Base-by-base conservation (phyloP, 2,888 invertebrate genomes). In the Caenorhabditis macrosperma region DNA sequence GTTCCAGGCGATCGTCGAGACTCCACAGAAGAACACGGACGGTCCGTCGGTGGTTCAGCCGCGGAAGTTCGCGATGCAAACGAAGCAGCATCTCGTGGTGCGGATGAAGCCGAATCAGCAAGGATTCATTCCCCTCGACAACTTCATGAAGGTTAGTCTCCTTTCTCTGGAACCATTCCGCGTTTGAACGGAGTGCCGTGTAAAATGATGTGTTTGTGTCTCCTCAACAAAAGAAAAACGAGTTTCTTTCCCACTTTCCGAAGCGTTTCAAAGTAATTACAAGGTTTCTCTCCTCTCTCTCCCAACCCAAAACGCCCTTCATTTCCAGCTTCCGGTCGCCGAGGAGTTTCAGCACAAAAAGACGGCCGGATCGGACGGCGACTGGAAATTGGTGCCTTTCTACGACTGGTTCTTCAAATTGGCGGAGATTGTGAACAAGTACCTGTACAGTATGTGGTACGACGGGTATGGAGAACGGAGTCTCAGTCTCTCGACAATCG, bases 1-100 rank as follows among this genome's bases (percentile, higher is more conserved):
- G 75, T 90, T 90, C 61, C 90, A 90, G 76, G 86, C 90, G 12
- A 88, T 90, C 35, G 79, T 90, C 15, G 90, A 90, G 60, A 90
- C 88, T 0, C 90, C 90, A 2, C 88, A 87, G 46, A 90, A 90
- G 75, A 87, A 88, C 35, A 88, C 88, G 2, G 90, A 90, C 66
- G 86, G 85, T 2, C 88, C 89, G 1, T 78, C 86, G 1, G 64
- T 89, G 7, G 84, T 88, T 10, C 89, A 90, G 46, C 90, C 90
- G 1, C 69, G 86, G 26, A 85, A 81, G 54, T 86, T 88, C 26
- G 79, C 84, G 20, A 83, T 85, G 82, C 82, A 85, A 35, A 55
- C 87, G 17, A 88, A 88, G 48, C 88, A 88, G 54, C 89, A 89
- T 67, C 48, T 89, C 20, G 84, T 88, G 26, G 72, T 75, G 30